Evolutionary conservation across 1,140 invertebrate genomes (phyloP).

Genomic region (Drosophila pectinifera): DNA sequence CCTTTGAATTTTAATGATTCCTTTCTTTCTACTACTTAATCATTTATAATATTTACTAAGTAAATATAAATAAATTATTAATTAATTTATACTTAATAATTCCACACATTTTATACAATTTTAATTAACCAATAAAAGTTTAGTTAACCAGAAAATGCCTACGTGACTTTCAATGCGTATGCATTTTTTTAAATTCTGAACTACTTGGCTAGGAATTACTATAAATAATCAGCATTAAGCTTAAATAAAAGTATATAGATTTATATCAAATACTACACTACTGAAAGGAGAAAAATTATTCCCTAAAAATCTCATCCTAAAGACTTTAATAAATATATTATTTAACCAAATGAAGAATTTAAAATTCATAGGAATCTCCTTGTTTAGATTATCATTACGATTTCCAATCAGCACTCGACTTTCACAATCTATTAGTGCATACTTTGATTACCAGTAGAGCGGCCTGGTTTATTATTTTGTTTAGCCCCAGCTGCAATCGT

Average conservation of each 20-base stretch:
- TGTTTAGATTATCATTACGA: not conserved
- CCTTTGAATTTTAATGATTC: too few species aligned
- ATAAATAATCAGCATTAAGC: not conserved
- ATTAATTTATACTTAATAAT: too few species aligned
- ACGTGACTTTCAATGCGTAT: not conserved
- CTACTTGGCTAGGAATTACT: accelerated
- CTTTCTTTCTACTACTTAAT: too few species aligned
- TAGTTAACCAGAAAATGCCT: too few species aligned
- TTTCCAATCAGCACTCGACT: slow-evolving; percentile 2
- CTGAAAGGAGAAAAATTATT: too few species aligned
- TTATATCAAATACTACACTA: too few species aligned
- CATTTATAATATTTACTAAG: too few species aligned
- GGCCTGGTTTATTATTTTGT: slow-evolving; percentile 2
- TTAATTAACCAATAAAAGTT: not conserved
- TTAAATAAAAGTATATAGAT: too few species aligned
- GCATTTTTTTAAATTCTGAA: not conserved
- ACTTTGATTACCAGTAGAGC: slow-evolving; percentile 13
- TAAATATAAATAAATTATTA: too few species aligned
- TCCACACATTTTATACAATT: too few species aligned
- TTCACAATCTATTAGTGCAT: slow-evolving; percentile 17
- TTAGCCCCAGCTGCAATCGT: slow-evolving; percentile 19
- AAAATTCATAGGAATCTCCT: not conserved
- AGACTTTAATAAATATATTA: too few species aligned
- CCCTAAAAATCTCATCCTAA: not conserved
- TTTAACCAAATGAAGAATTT: not conserved